phyloP scores from a whole-genome alignment of 2,888 invertebrate genomes.

The Ectropis crepuscularia region DNA sequence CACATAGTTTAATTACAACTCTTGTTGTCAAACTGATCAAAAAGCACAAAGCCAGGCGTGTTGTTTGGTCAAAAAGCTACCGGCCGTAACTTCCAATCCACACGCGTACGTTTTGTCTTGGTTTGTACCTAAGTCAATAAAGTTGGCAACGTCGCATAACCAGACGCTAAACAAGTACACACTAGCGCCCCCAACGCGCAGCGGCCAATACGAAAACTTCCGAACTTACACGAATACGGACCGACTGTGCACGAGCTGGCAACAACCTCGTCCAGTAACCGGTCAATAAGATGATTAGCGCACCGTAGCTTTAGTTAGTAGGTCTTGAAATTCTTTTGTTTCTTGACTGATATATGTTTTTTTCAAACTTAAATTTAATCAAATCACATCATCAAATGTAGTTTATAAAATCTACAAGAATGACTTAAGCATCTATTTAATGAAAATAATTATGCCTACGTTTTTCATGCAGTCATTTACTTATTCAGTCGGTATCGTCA shows the following conservation, averaged over 20 bases:
- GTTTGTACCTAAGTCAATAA: constrained; percentile 80
- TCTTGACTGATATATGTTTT: not conserved
- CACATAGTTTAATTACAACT: constrained; percentile 56
- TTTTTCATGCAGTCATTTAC: too few species aligned
- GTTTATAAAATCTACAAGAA: too few species aligned
- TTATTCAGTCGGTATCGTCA: too few species aligned
- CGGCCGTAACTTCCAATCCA: constrained; percentile 79
- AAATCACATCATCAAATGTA: too few species aligned
- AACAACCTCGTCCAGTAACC: constrained; percentile 81
- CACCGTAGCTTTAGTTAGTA: constrained; percentile 64
- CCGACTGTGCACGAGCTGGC: constrained; percentile 79
- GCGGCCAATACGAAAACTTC: constrained; percentile 73
- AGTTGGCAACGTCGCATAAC: constrained; percentile 84
- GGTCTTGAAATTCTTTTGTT: constrained; percentile 67
- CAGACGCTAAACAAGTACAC: constrained; percentile 83
- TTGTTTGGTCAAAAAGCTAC: constrained; percentile 73
- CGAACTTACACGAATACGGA: constrained; percentile 70
- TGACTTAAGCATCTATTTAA: too few species aligned
- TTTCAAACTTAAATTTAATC: too few species aligned
- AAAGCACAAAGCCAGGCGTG: constrained; percentile 58
- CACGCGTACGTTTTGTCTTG: constrained; percentile 84
- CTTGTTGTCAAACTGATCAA: constrained; percentile 48
- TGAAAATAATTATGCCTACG: too few species aligned
- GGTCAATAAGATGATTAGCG: constrained; percentile 84
- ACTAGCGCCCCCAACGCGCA: constrained; percentile 84